Evolutionary conservation across 2,797 vertebrate species (phyloP).

Genomic region (Phoxinus dragarum): DNA sequence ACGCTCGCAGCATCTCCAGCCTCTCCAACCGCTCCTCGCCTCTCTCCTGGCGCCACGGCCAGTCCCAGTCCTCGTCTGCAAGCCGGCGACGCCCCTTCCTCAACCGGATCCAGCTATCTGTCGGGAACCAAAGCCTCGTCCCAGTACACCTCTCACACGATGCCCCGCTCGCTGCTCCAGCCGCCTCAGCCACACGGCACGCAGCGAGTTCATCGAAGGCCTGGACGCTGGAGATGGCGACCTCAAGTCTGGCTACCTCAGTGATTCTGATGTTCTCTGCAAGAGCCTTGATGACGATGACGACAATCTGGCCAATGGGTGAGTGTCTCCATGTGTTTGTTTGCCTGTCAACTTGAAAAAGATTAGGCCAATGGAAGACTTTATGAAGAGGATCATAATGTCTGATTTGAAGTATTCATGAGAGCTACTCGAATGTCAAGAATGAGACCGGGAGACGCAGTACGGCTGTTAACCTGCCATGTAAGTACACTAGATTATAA

Average conservation of each 20-base stretch:
- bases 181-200: conserved; percentile 91
- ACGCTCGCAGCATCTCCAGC: conserved; percentile 93
- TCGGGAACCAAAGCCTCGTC: conserved; percentile 44
- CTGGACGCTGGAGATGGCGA: conserved; percentile 85
- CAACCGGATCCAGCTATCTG: conserved; percentile 77
- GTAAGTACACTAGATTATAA: conserved; percentile 34
- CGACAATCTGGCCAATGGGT: conserved; percentile 95
- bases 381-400: neutral
- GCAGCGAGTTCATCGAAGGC: conserved; percentile 90
- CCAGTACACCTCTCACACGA: conserved; percentile 92
- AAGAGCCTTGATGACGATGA: conserved; percentile 92
- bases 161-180: conserved; percentile 95
- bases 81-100: conserved; percentile 92
- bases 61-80: conserved; percentile 96
- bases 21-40: conserved; percentile 97
- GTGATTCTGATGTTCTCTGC: conserved; percentile 90
- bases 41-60: conserved; percentile 95
- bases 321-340: conserved; percentile 62
- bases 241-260: conserved; percentile 95
- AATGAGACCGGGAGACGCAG: neutral
- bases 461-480: conserved; percentile 32
- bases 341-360: conserved; percentile 33
- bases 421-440: neutral
- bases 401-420: neutral
- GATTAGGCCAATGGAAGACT: neutral